Base-by-base conservation (phyloP, 2,113 vertebrate genomes). In the Passer domesticus region DNA sequence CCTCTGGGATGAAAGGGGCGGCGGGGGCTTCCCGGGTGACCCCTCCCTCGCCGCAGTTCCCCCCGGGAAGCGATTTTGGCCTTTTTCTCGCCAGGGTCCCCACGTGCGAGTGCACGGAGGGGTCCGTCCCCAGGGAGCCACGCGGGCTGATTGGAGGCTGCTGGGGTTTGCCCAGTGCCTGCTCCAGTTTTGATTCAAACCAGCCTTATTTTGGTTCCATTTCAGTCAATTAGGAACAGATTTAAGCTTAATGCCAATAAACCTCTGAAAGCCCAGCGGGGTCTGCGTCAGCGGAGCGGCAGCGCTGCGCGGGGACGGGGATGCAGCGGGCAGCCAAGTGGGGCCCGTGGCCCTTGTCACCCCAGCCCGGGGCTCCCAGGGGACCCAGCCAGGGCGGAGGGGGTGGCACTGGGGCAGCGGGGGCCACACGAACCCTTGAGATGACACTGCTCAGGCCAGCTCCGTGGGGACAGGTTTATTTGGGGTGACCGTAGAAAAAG, bases 231-330 rank as follows among this genome's bases (percentile, higher is more conserved):
- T 96, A 96, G 96, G 96, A 96, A 96, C 96, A 96, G 96, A 96
- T 96, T 96, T 88, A 95, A 96, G 96, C 94, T 96, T 96, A 95
- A 96, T 91, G 93, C 94, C 96, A 96, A 96, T 96, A 96, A 96
- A 96, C 80, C 94, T 96, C 96, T 92, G 87, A 90, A 95, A 95
- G 83, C 93, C 93, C 94, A 52, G 10, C 37, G 83, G 93, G 94
- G 91, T 90, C 93, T 94, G 94, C 87, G 76, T 96, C 96, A 95
- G 91, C n/a, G n/a, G 92, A 87, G 89, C 86, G 12, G 95, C 94
- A 41, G 95, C 56, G 66, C 92, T 46, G 79, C 79, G 20, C 10
- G 28, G 93, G 96, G 93, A 88, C 46, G 12, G 91, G 96, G 96
- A 90, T 7, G 76, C 68, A 79, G 86, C 59, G 55, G 95, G 94